Conservation (phyloP, 1,140 invertebrate genomes). For the Laupala kohalensis region DNA sequence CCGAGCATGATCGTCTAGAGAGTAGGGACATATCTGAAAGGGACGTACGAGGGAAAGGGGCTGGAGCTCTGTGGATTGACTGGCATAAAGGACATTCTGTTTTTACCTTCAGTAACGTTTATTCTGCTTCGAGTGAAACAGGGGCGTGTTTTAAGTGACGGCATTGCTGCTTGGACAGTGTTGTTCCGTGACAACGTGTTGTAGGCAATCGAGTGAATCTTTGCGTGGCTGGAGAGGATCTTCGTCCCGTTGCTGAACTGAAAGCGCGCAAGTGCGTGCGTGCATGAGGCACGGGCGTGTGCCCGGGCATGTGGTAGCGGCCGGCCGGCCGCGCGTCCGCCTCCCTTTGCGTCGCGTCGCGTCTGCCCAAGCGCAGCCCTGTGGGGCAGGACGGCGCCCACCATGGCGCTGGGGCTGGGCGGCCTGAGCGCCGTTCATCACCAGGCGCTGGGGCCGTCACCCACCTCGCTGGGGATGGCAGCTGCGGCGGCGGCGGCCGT, state of each 20-base stretch:
- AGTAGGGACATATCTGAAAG: not conserved
- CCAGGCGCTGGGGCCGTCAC: conserved; percentile 20
- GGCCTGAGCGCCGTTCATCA: conserved; percentile 19
- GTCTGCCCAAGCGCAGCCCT: not conserved
- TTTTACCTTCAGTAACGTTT: too few relatives aligned
- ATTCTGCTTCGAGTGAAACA: too few relatives aligned
- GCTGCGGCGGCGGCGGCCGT: conserved; percentile 28
- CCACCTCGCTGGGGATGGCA: conserved; percentile 17
- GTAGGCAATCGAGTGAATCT: too few relatives aligned
- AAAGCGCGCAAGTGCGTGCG: not conserved
- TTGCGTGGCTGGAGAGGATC: not conserved
- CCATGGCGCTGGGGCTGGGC: not conserved
- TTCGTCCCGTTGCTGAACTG: not conserved
- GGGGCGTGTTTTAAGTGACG: too few relatives aligned
- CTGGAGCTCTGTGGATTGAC: too few relatives aligned
- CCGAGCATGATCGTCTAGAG: not conserved
- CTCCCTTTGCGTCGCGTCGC: not conserved
- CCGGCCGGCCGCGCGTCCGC: not conserved
- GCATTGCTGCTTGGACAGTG: not conserved
- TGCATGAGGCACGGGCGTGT: not conserved
- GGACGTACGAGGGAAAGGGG: not conserved
- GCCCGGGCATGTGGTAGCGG: not conserved
- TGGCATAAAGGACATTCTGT: too few relatives aligned
- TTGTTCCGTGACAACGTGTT: not conserved
- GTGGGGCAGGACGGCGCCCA: not conserved